Evolutionary conservation across 2,888 invertebrate species (phyloP), one percentile per base, ranked within the genome.

Genomic region (Eudemis profundana): DNA sequence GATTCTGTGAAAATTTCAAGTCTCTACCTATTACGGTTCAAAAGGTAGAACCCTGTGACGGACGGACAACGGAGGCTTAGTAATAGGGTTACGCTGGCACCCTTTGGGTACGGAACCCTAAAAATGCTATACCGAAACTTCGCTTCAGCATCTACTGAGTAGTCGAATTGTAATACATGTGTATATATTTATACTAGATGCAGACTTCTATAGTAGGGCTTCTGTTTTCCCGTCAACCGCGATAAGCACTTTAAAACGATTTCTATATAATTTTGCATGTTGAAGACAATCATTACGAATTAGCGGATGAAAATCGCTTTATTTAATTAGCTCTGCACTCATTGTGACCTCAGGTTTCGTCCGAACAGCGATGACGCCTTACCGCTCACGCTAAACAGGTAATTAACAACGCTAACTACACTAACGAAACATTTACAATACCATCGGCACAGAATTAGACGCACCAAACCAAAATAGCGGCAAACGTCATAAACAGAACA

Each of bases 371-470:
- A 44, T 36, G 57, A 47, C 53, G 36, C 53, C 46, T 53, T 47
- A 38, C 61, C 44, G 42, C 50, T 42, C 36, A 47, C 54, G 62
- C 42, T 50, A 64, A 44, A 51, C 49, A 64, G 44, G 50, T 46
- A 59, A 59, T 64, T 64, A 57, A 64, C 65, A 29, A 38, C 46
- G 46, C 59, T 59, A 64, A 63, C 53, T 46, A 38, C 47, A 53
- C 46, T 61, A 61, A 61, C 49, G 61, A 65, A 65, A 65, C 53
- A 65, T 60, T 40, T 51, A 60, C 59, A 60, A 60, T 56, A 51
- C 38, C 42, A 68, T 66, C 57, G 62, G 51, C 66, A 68, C 66
- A 67, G 46, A 57, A 66, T 50, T 67, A 68, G 63, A 51, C 47
- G 61, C 57, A 68, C 53, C 47, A 38, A 68, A 61, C 57, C 40